Evolutionary conservation across 2,113 vertebrate species (phyloP).

Genomic region (Trogon surrucura): DNA sequence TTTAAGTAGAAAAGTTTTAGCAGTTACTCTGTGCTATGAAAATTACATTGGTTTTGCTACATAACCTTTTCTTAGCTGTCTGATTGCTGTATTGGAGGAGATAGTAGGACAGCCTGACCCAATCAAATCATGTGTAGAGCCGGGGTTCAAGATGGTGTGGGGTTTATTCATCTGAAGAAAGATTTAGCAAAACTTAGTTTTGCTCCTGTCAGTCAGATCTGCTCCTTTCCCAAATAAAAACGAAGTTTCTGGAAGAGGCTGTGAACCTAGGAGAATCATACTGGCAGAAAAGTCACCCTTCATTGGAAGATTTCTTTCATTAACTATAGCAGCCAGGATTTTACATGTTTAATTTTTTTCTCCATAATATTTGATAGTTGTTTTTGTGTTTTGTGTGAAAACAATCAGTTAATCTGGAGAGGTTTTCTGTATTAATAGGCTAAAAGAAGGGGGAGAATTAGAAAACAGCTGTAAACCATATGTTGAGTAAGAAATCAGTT

Average conservation of each 20-base stretch:
- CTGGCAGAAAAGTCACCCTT: background rate
- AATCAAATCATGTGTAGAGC: background rate
- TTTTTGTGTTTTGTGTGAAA: background rate
- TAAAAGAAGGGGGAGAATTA: background rate
- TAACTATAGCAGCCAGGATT: background rate
- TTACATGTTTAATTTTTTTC: background rate
- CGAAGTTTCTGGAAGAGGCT: background rate
- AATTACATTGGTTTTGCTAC: conserved; percentile 7
- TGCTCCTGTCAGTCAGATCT: background rate
- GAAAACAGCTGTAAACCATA: background rate
- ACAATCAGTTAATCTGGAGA: background rate
- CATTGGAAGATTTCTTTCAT: background rate
- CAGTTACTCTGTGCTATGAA: background rate
- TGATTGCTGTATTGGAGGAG: background rate
- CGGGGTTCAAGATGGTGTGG: background rate
- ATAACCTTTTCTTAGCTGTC: background rate
- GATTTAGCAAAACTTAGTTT: background rate
- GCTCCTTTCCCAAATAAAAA: background rate
- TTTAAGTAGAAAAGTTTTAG: background rate
- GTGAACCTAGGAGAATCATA: rapidly evolving
- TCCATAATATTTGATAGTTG: background rate
- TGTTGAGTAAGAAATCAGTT: background rate
- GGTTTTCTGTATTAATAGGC: background rate
- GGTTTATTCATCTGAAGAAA: background rate
- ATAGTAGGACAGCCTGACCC: background rate